Evolutionary conservation across 2,113 vertebrate species (phyloP).

Genomic region (Probosciger aterrimus): DNA sequence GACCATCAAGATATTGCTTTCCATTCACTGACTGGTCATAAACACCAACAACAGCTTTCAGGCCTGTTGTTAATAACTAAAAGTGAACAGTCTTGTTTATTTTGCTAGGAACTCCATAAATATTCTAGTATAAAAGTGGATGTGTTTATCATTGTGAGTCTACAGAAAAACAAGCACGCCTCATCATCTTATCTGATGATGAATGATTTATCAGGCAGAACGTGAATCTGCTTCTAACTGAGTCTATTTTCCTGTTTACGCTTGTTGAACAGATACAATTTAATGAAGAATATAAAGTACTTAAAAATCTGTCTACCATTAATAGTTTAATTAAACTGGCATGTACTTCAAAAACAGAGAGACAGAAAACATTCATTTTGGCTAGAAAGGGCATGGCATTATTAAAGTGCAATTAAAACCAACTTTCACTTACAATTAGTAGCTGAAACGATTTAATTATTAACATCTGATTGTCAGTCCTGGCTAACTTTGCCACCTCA

Average conservation of each 20-base stretch:
- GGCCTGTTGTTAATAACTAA: background rate
- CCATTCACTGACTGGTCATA: conserved; percentile 10
- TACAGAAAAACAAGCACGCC: conserved; percentile 52
- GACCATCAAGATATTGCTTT: background rate
- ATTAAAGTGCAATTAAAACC: conserved; percentile 82
- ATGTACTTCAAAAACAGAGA: conserved; percentile 78
- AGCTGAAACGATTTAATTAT: conserved; percentile 77
- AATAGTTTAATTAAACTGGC: conserved; percentile 83
- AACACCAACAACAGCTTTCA: background rate
- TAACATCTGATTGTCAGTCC: conserved; percentile 70
- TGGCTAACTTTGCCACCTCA: conserved; percentile 61
- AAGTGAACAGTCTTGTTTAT: conserved; percentile 43
- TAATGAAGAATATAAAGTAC: conserved; percentile 77
- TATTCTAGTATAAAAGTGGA: conserved; percentile 49
- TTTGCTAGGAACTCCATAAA: conserved; percentile 60
- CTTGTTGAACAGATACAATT: conserved; percentile 77
- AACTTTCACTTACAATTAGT: conserved; percentile 75
- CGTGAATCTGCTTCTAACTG: conserved; percentile 55
- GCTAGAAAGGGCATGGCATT: conserved; percentile 82
- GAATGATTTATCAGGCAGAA: conserved; percentile 72
- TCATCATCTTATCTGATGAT: conserved; percentile 63
- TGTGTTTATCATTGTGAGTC: conserved; percentile 60
- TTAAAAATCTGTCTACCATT: conserved; percentile 79
- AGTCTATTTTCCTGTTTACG: conserved; percentile 73
- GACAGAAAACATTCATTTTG: conserved; percentile 79